Percentiles rank a stretch among this genome's conserved stretches.
These are phyloP conservation scores for Drosophila percnosoma DNA, from an alignment of 2,888 invertebrate genomes.

Conservation along the genomic window DNA sequence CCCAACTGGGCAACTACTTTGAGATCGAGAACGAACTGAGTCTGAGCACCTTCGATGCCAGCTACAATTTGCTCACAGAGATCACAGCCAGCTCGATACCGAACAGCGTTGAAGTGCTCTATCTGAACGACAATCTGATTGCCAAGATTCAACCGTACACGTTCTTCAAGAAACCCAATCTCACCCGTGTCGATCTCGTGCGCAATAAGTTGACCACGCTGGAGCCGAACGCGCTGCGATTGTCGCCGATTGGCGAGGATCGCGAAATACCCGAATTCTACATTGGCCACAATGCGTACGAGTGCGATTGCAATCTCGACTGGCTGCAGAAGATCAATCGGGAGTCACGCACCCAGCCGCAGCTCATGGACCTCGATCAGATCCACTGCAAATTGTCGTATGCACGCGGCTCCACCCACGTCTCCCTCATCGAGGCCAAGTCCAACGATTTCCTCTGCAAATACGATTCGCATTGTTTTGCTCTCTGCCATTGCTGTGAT, in stretches of 20 bases:
- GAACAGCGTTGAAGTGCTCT: conserved; percentile 93
- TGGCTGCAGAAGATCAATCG: conserved; percentile 96
- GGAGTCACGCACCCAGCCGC: conserved; percentile 92
- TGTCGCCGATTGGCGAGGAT: conserved; percentile 92
- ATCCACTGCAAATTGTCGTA: conserved; percentile 95
- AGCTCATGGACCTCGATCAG: conserved; percentile 94
- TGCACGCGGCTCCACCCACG: conserved; percentile 92
- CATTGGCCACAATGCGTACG: conserved; percentile 96
- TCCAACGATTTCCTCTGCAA: conserved; percentile 96
- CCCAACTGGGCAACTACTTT: conserved; percentile 92
- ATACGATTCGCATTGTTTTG: conserved; percentile 96
- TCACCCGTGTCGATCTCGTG: conserved; percentile 95
- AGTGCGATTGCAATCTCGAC: conserved; percentile 97
- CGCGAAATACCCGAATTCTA: conserved; percentile 94
- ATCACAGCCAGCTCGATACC: conserved; percentile 92
- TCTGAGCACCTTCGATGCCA: conserved; percentile 93
- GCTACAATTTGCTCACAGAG: conserved; percentile 93
- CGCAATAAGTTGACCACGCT: conserved; percentile 95
- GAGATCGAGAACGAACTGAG: conserved; percentile 90
- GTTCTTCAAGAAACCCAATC: conserved; percentile 94
- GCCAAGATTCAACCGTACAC: conserved; percentile 94
- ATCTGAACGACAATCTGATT: conserved; percentile 95
- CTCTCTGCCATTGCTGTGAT: conserved; percentile 97
- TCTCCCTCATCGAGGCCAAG: conserved; percentile 93
- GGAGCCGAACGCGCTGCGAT: conserved; percentile 94